Base-by-base conservation (phyloP, 2,113 vertebrate genomes). In the Tetraodon nigroviridis region DNA sequence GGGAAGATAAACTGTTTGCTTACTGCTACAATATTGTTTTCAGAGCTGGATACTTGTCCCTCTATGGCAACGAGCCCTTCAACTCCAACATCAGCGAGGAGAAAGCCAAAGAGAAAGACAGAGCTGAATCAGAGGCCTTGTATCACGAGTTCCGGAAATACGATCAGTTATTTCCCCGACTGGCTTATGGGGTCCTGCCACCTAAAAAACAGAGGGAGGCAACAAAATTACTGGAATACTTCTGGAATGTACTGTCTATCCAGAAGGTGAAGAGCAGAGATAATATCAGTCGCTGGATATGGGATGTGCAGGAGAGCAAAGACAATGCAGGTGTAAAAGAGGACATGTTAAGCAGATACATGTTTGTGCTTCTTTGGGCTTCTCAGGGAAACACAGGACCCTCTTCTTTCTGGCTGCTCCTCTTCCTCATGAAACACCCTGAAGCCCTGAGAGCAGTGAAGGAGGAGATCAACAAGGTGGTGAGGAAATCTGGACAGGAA, bases 371-470 rank as follows among this genome's bases (percentile, higher is more conserved):
- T 3, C 93, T 98, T 8, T 98, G 94, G 94, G 94, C 93, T 0
- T 94, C 96, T 37, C 96, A 96, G 69, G 87, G 93, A 1, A 99
- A 97, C 75, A 95, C 94, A 0, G 94, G 95, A 0, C 92, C 95
- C 0, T 79, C 91, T 6, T 58, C 92, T 0, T 98, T 98, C 85
- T 99, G 96, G 96, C 84, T 92, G 17, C 90, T 98, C n/a, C 45
- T 94, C 0, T 92, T 87, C 67, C 90, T 99, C 6, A 86, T 98
- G 87, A 95, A 95, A 51, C 54, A 96, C 15, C 91, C 92, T 4
- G 88, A 93, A 0, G 95, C 94, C 20, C 89, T 98, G 92, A 55
- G n/a, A 27, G 93, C 92, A 2, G 90, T 97, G 51, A 89, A 56
- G 64, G 71, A 69, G 0, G 96, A 99, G 37, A 86, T 93, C 0